Percentiles rank a stretch among this genome's conserved stretches.
phyloP scores from a whole-genome alignment of 1,140 invertebrate genomes.

The Araneus ventricosus region DNA sequence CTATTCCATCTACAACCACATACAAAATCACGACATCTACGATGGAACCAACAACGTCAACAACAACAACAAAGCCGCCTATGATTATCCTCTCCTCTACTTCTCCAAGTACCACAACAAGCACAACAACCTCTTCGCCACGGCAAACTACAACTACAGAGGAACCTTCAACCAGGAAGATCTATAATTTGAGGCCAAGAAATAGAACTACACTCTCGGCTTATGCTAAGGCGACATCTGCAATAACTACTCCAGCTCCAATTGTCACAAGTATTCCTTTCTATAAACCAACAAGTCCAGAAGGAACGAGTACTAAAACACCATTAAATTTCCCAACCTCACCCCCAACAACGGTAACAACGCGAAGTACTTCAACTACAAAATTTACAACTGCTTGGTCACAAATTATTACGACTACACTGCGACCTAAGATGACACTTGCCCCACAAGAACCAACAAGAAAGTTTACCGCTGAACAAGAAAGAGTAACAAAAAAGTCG shows the following conservation, averaged over 20 bases:
- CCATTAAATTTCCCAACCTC: neutral
- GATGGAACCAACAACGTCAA: neutral
- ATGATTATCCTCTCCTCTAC: neutral
- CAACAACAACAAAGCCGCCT: neutral
- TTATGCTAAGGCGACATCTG: neutral
- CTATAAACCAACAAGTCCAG: neutral
- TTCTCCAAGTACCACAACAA: neutral
- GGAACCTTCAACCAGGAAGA: neutral
- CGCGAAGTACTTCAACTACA: too few species aligned
- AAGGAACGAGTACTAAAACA: neutral
- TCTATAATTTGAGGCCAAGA: constrained; percentile 27
- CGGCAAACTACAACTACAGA: neutral
- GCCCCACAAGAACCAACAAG: neutral
- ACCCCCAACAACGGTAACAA: neutral
- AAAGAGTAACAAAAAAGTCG: neutral
- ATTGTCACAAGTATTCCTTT: neutral
- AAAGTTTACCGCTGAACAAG: neutral
- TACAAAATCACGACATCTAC: neutral
- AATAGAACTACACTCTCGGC: neutral
- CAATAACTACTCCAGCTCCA: neutral
- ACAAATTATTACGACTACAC: neutral
- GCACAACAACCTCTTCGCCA: neutral
- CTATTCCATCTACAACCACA: constrained; percentile 39
- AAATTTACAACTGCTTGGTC: too few species aligned
- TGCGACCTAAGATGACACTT: neutral